Evolutionary conservation across 2,113 vertebrate species (phyloP).

Genomic region (Cyanoliseus patagonus): DNA sequence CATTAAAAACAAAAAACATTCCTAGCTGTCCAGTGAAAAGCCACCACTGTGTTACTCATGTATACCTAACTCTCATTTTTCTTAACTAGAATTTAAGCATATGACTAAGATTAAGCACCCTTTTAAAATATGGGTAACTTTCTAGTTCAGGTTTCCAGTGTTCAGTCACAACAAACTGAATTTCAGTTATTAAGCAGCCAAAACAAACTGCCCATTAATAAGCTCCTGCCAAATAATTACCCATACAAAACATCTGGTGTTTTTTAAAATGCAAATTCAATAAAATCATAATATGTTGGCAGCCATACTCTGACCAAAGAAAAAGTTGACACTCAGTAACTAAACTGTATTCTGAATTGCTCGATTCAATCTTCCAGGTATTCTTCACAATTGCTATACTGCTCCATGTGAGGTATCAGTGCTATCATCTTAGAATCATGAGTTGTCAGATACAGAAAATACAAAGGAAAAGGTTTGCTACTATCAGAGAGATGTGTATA

Average conservation of each 20-base stretch:
- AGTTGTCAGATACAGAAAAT: background rate
- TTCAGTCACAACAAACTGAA: background rate
- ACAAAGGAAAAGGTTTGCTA: background rate
- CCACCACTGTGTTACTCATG: background rate
- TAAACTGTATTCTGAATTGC: background rate
- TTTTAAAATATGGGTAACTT: background rate
- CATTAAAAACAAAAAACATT: background rate
- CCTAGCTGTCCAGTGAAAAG: background rate
- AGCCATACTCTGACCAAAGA: background rate
- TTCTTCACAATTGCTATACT: background rate
- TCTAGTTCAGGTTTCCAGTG: background rate
- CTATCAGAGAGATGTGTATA: background rate
- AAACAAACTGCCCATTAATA: background rate
- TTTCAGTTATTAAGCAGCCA: background rate
- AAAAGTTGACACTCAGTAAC: background rate
- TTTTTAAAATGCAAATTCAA: background rate
- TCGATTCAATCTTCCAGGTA: background rate
- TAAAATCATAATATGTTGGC: background rate
- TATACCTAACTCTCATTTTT: background rate
- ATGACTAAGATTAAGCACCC: background rate
- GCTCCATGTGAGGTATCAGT: background rate
- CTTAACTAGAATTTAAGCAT: background rate
- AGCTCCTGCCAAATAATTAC: background rate
- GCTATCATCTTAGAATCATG: background rate
- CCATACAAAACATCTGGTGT: background rate